Evolutionary conservation across 1,140 invertebrate genomes (phyloP).

Genomic region (Chironomus striatipennis): DNA sequence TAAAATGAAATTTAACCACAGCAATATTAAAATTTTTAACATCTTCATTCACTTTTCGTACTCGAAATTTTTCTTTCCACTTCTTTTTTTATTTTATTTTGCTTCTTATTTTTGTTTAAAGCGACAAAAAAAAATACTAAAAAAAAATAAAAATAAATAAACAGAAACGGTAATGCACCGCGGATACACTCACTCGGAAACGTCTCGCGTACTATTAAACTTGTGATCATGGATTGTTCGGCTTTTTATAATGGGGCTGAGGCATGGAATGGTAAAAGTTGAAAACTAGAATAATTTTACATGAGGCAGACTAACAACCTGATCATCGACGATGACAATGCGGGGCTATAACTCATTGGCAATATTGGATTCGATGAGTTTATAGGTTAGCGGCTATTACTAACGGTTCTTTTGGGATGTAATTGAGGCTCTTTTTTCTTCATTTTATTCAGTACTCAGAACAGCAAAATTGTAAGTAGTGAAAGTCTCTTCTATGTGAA

Average conservation of each 20-base stretch:
- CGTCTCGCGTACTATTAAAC: background rate
- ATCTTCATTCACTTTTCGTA: background rate
- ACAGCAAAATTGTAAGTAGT: too few relatives aligned
- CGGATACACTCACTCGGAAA: background rate
- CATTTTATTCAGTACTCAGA: too few relatives aligned
- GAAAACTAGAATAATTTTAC: constrained; percentile 11
- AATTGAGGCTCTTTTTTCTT: too few relatives aligned
- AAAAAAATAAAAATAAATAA: background rate
- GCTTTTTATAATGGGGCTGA: constrained; percentile 1
- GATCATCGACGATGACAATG: background rate
- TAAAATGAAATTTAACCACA: background rate
- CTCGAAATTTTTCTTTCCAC: background rate
- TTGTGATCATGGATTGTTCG: background rate
- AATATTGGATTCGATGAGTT: constrained; percentile 9
- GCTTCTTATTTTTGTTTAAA: background rate
- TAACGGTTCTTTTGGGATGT: constrained; percentile 7
- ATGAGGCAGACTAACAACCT: background rate
- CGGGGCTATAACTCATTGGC: constrained; percentile 5
- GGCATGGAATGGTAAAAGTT: background rate
- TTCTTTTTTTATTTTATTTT: background rate
- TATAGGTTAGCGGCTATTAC: constrained; percentile 6
- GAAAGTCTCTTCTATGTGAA: too few relatives aligned
- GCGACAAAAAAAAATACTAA: too few relatives aligned
- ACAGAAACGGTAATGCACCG: too few relatives aligned
- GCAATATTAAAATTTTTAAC: background rate